Evolutionary conservation across 2,113 vertebrate genomes (phyloP).

Genomic region (Indicator indicator): DNA sequence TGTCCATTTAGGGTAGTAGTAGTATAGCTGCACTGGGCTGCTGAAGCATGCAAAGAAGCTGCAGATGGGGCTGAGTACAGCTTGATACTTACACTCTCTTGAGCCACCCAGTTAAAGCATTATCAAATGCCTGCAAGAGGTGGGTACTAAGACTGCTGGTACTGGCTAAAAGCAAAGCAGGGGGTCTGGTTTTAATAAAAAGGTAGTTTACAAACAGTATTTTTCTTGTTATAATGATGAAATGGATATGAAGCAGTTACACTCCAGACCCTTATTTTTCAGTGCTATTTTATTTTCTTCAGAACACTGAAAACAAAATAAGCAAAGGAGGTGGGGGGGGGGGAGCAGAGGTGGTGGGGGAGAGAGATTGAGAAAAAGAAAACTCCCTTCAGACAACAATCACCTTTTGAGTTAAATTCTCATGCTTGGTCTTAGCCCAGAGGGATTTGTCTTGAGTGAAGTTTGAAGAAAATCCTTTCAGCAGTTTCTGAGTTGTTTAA

Average conservation of each 20-base stretch:
- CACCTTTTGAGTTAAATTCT: constrained; percentile 62
- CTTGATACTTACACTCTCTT: not conserved
- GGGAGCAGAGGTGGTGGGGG: too few species aligned
- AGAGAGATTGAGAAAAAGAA: not conserved
- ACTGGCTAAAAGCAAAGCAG: constrained; percentile 12
- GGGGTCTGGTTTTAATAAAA: constrained; percentile 38
- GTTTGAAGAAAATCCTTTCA: constrained; percentile 62
- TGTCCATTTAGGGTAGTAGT: constrained; percentile 54
- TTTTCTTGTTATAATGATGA: constrained; percentile 37
- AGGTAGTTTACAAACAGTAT: not conserved
- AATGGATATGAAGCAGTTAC: constrained; percentile 30
- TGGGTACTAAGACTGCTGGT: not conserved
- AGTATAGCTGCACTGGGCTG: not conserved
- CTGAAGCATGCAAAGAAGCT: constrained; percentile 31
- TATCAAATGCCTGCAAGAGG: not conserved
- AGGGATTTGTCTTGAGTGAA: constrained; percentile 59
- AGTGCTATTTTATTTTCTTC: constrained; percentile 16
- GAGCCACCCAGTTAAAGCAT: not conserved
- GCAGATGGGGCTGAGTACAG: constrained; percentile 4
- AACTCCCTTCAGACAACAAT: constrained; percentile 56
- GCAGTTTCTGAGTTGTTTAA: constrained; percentile 60
- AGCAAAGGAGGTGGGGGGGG: not conserved
- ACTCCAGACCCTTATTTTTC: not conserved
- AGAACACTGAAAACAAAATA: not conserved
- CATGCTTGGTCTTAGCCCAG: constrained; percentile 59